Percentiles rank a stretch among this genome's conserved stretches.
phyloP scores from a whole-genome alignment of 2,797 vertebrate species.

The Hoplostethus mediterraneus region DNA sequence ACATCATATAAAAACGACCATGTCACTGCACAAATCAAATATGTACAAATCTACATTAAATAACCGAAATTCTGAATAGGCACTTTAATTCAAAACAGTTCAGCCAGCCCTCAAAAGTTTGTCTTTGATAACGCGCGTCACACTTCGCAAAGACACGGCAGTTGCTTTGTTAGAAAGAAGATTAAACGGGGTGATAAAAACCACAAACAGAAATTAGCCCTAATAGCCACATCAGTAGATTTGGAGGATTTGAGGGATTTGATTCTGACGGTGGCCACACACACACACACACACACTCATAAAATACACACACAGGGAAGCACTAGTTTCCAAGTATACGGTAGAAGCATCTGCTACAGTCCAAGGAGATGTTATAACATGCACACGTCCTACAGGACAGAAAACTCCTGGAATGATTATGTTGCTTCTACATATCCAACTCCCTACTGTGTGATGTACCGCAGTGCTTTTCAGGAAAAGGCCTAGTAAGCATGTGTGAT shows the following conservation, averaged over 20 bases:
- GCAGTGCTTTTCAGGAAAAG: constrained; percentile 29
- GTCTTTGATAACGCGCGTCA: constrained; percentile 47
- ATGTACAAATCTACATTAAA: constrained; percentile 74
- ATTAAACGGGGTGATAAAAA: constrained; percentile 43
- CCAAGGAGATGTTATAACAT: constrained; percentile 46
- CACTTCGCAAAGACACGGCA: constrained; percentile 50
- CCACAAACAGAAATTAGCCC: constrained; percentile 58
- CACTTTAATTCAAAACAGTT: constrained; percentile 82
- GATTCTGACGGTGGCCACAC: constrained; percentile 24
- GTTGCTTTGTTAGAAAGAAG: constrained; percentile 21
- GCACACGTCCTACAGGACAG: constrained; percentile 16
- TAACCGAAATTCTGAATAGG: constrained; percentile 67
- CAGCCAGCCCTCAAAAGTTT: constrained; percentile 64
- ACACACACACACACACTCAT: neutral
- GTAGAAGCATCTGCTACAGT: constrained; percentile 65
- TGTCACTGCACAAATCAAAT: constrained; percentile 70
- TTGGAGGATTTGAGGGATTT: constrained; percentile 11
- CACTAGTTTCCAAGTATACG: constrained; percentile 50
- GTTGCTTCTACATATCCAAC: neutral
- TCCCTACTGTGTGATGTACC: constrained; percentile 21
- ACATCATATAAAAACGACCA: constrained; percentile 22
- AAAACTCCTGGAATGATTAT: constrained; percentile 24
- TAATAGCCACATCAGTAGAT: constrained; percentile 44
- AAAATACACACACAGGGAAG: constrained; percentile 57
- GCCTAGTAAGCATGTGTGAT: neutral